Conservation (phyloP, 2,113 vertebrate species). For the Oxyruncus cristatus region DNA sequence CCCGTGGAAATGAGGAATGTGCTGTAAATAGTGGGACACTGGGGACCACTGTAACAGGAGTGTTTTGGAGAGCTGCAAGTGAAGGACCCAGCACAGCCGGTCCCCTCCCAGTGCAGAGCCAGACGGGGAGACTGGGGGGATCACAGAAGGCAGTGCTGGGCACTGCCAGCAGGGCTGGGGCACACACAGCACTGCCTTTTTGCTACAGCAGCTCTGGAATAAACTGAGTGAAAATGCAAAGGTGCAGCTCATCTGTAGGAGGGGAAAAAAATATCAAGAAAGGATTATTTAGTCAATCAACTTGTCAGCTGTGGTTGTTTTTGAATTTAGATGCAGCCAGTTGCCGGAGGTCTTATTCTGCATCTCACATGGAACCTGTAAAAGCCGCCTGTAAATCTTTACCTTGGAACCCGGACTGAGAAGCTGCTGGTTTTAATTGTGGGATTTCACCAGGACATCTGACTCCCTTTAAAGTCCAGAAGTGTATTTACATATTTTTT, state of each 20-base stretch:
- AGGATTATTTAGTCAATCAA: background rate
- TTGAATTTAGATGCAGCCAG: background rate
- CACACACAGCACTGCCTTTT: background rate
- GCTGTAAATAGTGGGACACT: background rate
- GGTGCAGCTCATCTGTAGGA: background rate
- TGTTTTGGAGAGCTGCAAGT: background rate
- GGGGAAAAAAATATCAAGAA: background rate
- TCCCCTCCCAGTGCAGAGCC: background rate
- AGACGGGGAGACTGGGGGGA: background rate
- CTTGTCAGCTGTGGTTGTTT: background rate
- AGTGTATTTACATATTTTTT: background rate
- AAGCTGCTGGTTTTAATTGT: background rate
- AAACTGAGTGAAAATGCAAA: background rate
- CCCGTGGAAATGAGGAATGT: background rate
- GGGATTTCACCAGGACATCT: background rate
- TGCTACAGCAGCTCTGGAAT: background rate
- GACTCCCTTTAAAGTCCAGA: background rate
- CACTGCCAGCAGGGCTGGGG: background rate
- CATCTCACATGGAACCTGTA: background rate
- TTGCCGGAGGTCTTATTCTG: background rate
- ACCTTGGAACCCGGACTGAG: background rate
- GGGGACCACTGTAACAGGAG: fast-evolving
- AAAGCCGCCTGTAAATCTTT: background rate
- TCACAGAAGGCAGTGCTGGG: background rate
- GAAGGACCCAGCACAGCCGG: background rate